Conservation (phyloP, 2,888 invertebrate genomes). For the Lasioglossum calceatum region DNA sequence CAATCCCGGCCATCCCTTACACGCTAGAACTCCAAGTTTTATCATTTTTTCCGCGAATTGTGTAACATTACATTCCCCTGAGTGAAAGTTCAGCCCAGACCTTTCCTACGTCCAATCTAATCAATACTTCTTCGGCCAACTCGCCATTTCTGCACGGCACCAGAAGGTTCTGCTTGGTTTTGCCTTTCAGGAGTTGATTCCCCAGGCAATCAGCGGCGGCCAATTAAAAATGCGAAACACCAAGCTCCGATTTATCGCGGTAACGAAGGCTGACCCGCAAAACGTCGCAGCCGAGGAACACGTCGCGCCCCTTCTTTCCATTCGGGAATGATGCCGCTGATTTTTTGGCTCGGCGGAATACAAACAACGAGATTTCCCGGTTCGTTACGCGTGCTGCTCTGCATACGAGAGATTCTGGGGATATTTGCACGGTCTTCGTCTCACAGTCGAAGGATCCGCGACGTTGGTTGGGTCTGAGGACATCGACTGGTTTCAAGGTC, state of each 20-base stretch:
- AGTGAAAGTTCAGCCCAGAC: too few species aligned
- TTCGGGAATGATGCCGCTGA: conserved; percentile 18
- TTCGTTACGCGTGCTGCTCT: conserved; percentile 26
- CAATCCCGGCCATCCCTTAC: too few species aligned
- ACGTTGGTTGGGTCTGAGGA: neutral
- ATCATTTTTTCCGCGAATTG: too few species aligned
- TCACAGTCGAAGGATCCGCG: neutral
- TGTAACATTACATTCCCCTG: too few species aligned
- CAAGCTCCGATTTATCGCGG: neutral
- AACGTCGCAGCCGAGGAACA: neutral
- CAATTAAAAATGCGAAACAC: neutral
- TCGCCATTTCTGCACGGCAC: too few species aligned
- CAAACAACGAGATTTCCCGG: conserved; percentile 34
- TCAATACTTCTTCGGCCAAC: too few species aligned
- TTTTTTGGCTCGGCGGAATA: conserved; percentile 26
- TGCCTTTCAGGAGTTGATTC: neutral
- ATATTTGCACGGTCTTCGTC: neutral
- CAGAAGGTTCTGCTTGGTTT: neutral
- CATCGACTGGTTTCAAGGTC: conserved; percentile 1
- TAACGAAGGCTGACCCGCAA: conserved; percentile 12
- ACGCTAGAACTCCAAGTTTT: too few species aligned
- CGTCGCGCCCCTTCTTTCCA: neutral
- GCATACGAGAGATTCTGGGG: neutral
- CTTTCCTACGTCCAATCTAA: too few species aligned
- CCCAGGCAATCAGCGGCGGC: neutral